Evolutionary conservation across 2,888 invertebrate genomes (phyloP).

Genomic region (Schrankia costaestrigalis): DNA sequence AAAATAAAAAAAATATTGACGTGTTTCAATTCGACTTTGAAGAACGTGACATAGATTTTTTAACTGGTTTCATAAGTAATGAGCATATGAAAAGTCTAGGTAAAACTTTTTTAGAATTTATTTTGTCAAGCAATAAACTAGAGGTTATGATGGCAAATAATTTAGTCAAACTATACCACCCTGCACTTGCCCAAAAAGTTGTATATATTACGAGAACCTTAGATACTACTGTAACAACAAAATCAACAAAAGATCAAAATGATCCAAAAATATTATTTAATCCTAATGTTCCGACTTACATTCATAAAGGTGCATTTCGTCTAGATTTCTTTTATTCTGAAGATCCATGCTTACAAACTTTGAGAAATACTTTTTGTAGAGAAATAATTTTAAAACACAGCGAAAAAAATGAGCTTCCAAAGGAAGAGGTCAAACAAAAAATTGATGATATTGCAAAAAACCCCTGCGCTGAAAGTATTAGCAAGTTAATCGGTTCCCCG

Average conservation of each 20-base stretch:
- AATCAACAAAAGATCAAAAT: neutral
- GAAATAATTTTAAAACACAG: slow-evolving; percentile 26
- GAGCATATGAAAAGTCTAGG: slow-evolving; percentile 32
- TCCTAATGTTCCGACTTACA: slow-evolving; percentile 1
- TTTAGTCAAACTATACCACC: slow-evolving; percentile 38
- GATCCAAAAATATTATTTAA: neutral
- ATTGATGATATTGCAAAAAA: slow-evolving; percentile 19
- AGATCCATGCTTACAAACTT: slow-evolving; percentile 18
- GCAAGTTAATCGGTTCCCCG: slow-evolving; percentile 34
- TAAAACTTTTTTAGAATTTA: slow-evolving; percentile 28
- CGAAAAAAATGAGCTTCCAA: slow-evolving; percentile 18
- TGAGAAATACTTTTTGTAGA: slow-evolving; percentile 31
- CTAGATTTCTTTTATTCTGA: slow-evolving; percentile 33
- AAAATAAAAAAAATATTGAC: slow-evolving; percentile 3
- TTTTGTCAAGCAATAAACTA: slow-evolving; percentile 27
- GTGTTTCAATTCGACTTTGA: slow-evolving; percentile 36
- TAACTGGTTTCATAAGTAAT: slow-evolving; percentile 32
- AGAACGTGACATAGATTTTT: slow-evolving; percentile 21
- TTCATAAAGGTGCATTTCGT: slow-evolving; percentile 26
- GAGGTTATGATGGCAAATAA: slow-evolving; percentile 34
- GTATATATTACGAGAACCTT: slow-evolving; percentile 15
- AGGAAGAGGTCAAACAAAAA: slow-evolving; percentile 18
- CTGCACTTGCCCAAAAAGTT: slow-evolving; percentile 35
- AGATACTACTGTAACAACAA: neutral
- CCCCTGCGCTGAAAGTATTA: slow-evolving; percentile 27